Evolutionary conservation across 2,113 vertebrate genomes (phyloP).

Genomic region (Limnothrissa miodon): DNA sequence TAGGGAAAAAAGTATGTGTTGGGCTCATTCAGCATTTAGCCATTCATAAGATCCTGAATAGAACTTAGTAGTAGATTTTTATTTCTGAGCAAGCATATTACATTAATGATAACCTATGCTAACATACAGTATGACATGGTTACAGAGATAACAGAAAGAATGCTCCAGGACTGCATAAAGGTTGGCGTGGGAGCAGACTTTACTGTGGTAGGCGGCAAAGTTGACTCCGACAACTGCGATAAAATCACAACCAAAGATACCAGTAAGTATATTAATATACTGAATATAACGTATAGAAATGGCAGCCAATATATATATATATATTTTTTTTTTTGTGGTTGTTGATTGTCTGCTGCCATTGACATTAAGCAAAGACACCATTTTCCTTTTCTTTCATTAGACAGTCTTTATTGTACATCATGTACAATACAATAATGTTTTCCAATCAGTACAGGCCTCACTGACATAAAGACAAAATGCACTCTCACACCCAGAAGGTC

Average conservation of each 20-base stretch:
- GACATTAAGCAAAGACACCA: no score
- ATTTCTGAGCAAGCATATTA: not conserved
- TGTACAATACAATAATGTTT: no score
- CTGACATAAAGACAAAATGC: no score
- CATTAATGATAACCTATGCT: conserved; percentile 24
- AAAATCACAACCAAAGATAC: fast-evolving
- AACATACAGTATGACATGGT: conserved; percentile 25
- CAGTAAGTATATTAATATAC: conserved; percentile 59
- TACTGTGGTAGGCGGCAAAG: fast-evolving
- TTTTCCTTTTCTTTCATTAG: no score
- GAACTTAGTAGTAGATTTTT: not conserved
- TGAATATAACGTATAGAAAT: no score
- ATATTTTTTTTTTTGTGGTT: no score
- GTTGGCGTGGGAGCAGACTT: conserved; percentile 41
- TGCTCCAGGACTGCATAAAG: conserved; percentile 73
- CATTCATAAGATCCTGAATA: not conserved
- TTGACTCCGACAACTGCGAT: conserved; percentile 41
- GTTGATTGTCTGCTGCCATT: no score
- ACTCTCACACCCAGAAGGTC: no score
- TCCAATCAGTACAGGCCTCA: no score
- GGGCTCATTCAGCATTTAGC: not conserved
- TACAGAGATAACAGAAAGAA: conserved; percentile 70
- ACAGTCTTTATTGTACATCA: no score
- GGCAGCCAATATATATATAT: no score
- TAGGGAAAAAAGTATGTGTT: conserved; percentile 62